These are phyloP conservation scores for Aphelocoma californica DNA, from an alignment of 2,797 vertebrate genomes.

Conservation along the genomic window DNA sequence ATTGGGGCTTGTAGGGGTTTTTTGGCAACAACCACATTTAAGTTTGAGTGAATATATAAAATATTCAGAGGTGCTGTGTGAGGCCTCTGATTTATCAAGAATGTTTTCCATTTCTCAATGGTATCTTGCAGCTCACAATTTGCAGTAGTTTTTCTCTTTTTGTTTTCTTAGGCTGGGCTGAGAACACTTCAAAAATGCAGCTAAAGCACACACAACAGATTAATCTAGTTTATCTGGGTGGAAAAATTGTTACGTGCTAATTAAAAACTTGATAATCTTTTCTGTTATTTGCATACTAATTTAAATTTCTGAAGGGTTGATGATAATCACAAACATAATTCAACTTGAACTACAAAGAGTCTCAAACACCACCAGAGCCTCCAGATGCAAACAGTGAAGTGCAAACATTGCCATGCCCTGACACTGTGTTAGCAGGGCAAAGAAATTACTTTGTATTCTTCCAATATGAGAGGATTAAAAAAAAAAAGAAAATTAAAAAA, in stretches of 20 bases:
- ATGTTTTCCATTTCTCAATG: background rate
- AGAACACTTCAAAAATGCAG: background rate
- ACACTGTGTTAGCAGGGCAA: background rate
- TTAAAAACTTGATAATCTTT: conserved; percentile 22
- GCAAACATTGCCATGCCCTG: background rate
- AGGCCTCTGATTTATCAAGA: background rate
- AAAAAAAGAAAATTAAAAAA: accelerated
- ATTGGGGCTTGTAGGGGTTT: accelerated
- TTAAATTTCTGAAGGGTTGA: conserved; percentile 25
- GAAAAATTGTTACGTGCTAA: conserved; percentile 8
- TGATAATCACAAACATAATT: conserved; percentile 22
- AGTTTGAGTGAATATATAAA: background rate
- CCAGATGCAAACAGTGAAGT: background rate
- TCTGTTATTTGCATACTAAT: conserved; percentile 1
- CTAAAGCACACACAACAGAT: background rate
- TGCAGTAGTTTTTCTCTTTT: background rate
- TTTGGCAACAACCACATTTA: background rate
- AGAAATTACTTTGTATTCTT: background rate
- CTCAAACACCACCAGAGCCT: background rate
- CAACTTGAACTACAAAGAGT: background rate
- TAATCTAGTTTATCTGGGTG: background rate
- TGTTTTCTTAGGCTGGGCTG: background rate
- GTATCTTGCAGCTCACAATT: background rate
- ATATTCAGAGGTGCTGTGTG: background rate
- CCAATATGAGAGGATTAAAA: background rate